phyloP scores from a whole-genome alignment of 2,888 invertebrate genomes.

The Anagyrus pseudococci region DNA sequence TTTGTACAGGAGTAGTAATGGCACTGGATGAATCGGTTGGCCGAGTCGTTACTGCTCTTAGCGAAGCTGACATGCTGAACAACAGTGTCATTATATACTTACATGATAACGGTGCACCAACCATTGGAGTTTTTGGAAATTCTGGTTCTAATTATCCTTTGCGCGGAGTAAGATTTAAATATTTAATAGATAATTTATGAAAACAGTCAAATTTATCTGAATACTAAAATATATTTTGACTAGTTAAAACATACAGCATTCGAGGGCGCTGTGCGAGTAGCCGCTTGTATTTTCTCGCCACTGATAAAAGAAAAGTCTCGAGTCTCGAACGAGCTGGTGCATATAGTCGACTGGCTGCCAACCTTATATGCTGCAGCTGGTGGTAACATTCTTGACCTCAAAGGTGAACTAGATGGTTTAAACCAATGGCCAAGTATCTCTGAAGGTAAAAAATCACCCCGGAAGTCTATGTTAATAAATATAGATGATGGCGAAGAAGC shows the following conservation, averaged over 20 bases:
- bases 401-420: slow-evolving; percentile 63
- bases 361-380: slow-evolving; percentile 66
- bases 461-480: slow-evolving; percentile 73
- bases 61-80: slow-evolving; percentile 63
- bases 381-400: slow-evolving; percentile 53
- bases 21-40: slow-evolving; percentile 70
- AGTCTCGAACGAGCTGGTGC: slow-evolving; percentile 73
- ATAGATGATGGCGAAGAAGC: slow-evolving; percentile 68
- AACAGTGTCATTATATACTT: slow-evolving; percentile 70
- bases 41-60: slow-evolving; percentile 63
- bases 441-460: slow-evolving; percentile 41
- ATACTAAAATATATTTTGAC: too few relatives aligned
- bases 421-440: slow-evolving; percentile 58
- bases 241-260: slow-evolving; percentile 81
- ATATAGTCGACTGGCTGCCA: slow-evolving; percentile 85
- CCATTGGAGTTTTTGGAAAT: slow-evolving; percentile 63
- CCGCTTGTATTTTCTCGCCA: slow-evolving; percentile 80
- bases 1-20: slow-evolving; percentile 67
- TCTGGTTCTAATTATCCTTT: slow-evolving; percentile 70
- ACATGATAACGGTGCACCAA: slow-evolving; percentile 68
- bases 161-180: slow-evolving; percentile 66
- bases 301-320: slow-evolving; percentile 64
- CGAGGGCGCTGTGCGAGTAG: slow-evolving; percentile 85
- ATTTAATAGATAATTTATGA: too few relatives aligned
- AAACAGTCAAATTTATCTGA: too few relatives aligned